Evolutionary conservation across 2,888 invertebrate genomes (phyloP).

Genomic region (Shargacucullia verbasci): DNA sequence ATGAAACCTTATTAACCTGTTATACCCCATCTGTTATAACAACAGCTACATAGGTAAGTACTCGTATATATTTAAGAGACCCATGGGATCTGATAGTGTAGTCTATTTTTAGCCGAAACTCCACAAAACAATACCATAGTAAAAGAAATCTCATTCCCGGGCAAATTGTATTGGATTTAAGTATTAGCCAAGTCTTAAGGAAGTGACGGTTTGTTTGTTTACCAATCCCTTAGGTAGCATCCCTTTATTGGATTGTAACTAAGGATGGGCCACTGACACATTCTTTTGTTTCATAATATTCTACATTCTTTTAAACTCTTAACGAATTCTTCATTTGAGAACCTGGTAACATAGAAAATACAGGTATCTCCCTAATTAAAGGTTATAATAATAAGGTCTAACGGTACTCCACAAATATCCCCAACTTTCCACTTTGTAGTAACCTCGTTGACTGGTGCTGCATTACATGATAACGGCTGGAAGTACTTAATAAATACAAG

Average conservation of each 20-base stretch:
- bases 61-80: constrained; percentile 24
- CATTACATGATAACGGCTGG: neutral
- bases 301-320: too few relatives aligned
- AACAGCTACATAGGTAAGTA: neutral
- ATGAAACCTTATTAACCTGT: too few relatives aligned
- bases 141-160: constrained; percentile 26
- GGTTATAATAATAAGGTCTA: too few relatives aligned
- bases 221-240: constrained; percentile 3
- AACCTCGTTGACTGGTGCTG: too few relatives aligned
- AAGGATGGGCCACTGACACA: neutral
- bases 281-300: neutral
- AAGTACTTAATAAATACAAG: constrained; percentile 4
- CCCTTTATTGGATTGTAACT: constrained; percentile 5
- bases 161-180: constrained; percentile 35
- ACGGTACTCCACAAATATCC: too few relatives aligned
- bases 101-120: constrained; percentile 31
- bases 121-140: constrained; percentile 10
- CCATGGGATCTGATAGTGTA: constrained; percentile 19
- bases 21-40: too few relatives aligned
- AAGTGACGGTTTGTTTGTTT: constrained; percentile 23
- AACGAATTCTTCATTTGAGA: too few relatives aligned
- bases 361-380: too few relatives aligned
- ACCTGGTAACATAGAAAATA: too few relatives aligned
- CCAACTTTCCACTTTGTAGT: too few relatives aligned
- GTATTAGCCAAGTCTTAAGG: constrained; percentile 19